Conservation (phyloP, 1,140 invertebrate genomes). For the Penaeus indicus region DNA sequence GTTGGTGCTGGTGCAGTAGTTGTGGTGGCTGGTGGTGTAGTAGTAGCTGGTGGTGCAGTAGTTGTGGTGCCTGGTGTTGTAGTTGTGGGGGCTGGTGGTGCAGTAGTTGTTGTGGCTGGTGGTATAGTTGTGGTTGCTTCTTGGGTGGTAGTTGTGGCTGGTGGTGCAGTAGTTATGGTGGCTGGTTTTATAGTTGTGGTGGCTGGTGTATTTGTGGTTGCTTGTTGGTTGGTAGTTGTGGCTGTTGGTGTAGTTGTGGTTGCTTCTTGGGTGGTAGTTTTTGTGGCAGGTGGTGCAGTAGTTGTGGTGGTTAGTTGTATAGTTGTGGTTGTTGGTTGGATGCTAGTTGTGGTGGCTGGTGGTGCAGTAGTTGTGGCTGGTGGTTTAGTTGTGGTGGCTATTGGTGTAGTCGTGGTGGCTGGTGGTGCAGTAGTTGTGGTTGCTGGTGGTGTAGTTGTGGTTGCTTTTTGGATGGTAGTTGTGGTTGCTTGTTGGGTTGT, state of each 20-base stretch:
- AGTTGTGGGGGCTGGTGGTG: no score
- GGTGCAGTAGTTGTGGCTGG: neutral
- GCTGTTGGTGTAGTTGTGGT: no score
- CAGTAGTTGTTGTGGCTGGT: neutral
- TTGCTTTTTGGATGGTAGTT: neutral
- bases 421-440: neutral
- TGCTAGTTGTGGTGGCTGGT: neutral
- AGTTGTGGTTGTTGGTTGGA: no score
- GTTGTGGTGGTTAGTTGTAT: no score
- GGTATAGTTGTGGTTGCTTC: neutral
- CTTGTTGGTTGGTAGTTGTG: no score
- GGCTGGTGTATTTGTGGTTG: no score
- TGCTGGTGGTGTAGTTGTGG: neutral
- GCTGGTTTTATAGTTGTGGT: neutral
- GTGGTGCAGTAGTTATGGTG: neutral
- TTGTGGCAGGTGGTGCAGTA: no score
- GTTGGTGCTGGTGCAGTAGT: neutral
- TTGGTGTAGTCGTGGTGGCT: neutral
- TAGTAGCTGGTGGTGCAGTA: neutral
- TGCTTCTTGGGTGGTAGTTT: no score
- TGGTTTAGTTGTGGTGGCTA: neutral
- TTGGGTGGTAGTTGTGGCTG: neutral
- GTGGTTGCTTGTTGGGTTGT: neutral
- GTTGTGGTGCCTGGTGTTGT: neutral
- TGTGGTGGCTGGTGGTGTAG: neutral